Conservation (phyloP, 2,797 vertebrate species). For the Pseudomugil gertrudae region DNA sequence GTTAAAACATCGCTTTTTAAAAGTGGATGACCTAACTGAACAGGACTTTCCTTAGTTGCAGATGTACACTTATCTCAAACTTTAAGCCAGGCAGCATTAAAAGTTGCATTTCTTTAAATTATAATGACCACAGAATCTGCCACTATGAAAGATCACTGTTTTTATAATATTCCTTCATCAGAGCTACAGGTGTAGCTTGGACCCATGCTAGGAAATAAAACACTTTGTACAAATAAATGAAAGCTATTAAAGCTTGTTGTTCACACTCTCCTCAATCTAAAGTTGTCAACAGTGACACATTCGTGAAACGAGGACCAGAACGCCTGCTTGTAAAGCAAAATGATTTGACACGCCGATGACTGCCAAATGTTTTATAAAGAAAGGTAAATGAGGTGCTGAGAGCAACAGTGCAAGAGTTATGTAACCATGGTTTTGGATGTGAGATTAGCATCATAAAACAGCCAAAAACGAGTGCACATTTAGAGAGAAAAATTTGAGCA, state of each 20-base stretch:
- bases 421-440: slow-evolving; percentile 29
- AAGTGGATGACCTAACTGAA: not conserved
- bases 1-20: not conserved
- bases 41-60: not conserved
- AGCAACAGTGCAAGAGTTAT: slow-evolving; percentile 44
- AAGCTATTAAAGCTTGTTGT: slow-evolving; percentile 27
- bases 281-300: slow-evolving; percentile 52
- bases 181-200: slow-evolving; percentile 17
- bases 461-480: not conserved
- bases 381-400: slow-evolving; percentile 49
- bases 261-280: slow-evolving; percentile 29
- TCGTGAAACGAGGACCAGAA: slow-evolving; percentile 16
- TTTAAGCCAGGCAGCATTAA: not conserved
- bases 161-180: slow-evolving; percentile 4
- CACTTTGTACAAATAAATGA: slow-evolving; percentile 22
- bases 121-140: not conserved
- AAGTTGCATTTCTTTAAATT: slow-evolving; percentile 2
- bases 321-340: slow-evolving; percentile 35
- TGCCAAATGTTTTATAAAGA: slow-evolving; percentile 51
- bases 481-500: slow-evolving; percentile 7
- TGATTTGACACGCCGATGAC: slow-evolving; percentile 30
- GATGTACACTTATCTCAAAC: not conserved
- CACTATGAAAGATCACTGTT: slow-evolving; percentile 9
- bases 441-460: slow-evolving; percentile 18
- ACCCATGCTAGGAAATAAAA: slow-evolving; percentile 33